Conservation (phyloP, 2,797 vertebrate genomes). For the Paguma larvata region DNA sequence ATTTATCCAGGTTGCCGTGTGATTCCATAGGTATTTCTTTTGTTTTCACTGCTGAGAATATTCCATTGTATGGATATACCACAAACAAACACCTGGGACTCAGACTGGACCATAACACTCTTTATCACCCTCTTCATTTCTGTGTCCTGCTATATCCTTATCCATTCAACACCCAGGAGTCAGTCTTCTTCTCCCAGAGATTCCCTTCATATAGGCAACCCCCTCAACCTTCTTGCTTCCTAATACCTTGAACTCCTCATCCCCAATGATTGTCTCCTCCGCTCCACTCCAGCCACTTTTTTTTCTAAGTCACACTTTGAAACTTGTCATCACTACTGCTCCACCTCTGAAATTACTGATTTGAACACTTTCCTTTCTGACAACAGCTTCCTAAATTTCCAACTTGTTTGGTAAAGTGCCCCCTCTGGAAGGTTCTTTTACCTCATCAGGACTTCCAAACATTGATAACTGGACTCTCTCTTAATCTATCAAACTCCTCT, state of each 20-base stretch:
- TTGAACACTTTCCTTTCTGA: background rate
- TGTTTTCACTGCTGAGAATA: background rate
- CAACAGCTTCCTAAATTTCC: constrained; percentile 20
- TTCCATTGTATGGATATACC: background rate
- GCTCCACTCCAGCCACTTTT: background rate
- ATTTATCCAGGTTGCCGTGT: background rate
- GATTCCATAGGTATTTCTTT: background rate
- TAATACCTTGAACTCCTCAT: background rate
- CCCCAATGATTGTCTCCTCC: background rate
- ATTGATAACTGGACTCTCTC: background rate
- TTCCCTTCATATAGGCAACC: background rate
- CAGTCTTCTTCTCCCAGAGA: background rate
- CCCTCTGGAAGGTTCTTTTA: background rate
- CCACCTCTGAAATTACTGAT: constrained; percentile 60
- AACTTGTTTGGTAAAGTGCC: background rate
- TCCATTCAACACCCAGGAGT: background rate
- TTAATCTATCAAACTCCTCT: constrained; percentile 24
- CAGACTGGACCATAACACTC: background rate
- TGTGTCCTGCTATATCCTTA: background rate
- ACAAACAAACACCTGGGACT: background rate
- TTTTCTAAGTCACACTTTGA: background rate
- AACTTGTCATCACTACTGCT: background rate
- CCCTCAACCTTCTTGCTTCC: background rate
- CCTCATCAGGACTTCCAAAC: constrained; percentile 18
- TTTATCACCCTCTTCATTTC: background rate